Percentiles rank a stretch among this genome's conserved stretches.
Conservation (phyloP, 2,797 vertebrate species). For the Rhyacichthys aspro region DNA sequence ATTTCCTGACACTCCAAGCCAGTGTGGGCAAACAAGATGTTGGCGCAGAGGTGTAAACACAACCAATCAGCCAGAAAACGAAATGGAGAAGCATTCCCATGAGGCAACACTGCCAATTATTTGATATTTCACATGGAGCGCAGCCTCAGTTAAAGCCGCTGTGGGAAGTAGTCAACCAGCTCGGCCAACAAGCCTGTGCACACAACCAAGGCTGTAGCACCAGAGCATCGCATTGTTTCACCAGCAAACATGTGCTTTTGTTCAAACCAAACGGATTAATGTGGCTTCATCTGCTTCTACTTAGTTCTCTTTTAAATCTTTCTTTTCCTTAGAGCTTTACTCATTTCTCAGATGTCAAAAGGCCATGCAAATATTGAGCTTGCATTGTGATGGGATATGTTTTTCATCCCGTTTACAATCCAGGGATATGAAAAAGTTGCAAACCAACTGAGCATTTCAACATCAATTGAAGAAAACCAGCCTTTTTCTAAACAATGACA, state of each 20-base stretch:
- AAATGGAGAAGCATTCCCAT: conserved; percentile 56
- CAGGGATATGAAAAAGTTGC: conserved; percentile 9
- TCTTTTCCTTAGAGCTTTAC: conserved; percentile 10
- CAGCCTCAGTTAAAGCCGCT: conserved; percentile 27
- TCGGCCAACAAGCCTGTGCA: conserved; percentile 49
- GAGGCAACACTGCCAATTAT: conserved; percentile 60
- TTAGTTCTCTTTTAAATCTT: conserved; percentile 9
- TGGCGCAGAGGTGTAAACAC: conserved; percentile 54
- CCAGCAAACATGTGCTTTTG: conserved; percentile 13
- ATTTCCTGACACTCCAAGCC: conserved; percentile 40
- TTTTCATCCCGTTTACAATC: conserved; percentile 25
- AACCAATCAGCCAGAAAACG: conserved; percentile 60
- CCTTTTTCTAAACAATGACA: no score
- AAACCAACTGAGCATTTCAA: conserved; percentile 9
- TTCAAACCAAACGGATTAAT: conserved; percentile 8
- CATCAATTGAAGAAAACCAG: no score
- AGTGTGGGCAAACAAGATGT: conserved; percentile 43
- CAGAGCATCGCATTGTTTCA: conserved; percentile 16
- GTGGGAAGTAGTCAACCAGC: conserved; percentile 48
- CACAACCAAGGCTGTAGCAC: conserved; percentile 16
- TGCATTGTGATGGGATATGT: no score
- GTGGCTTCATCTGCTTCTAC: conserved; percentile 11
- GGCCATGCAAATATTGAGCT: conserved; percentile 3
- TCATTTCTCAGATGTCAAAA: neutral
- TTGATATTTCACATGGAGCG: conserved; percentile 54